phyloP scores from a whole-genome alignment of 2,797 vertebrate species.

The Eospalax fontanierii region DNA sequence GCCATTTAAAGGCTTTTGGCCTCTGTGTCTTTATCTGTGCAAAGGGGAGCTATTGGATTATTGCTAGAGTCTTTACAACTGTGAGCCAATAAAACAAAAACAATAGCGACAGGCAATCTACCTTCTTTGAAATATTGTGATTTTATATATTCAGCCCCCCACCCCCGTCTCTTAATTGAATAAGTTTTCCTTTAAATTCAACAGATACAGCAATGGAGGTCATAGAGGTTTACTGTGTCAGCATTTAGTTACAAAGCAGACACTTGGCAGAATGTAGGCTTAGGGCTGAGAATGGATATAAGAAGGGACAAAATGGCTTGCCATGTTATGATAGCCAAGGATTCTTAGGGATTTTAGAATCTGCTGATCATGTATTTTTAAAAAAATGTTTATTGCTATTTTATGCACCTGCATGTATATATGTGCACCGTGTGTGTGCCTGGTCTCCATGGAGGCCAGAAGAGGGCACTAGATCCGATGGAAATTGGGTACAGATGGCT shows the following conservation, averaged over 20 bases:
- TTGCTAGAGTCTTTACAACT: background rate
- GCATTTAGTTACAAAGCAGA: background rate
- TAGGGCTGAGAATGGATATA: background rate
- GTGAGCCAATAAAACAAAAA: background rate
- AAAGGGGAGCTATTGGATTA: background rate
- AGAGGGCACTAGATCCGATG: too few relatives aligned
- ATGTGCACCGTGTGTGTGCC: too few relatives aligned
- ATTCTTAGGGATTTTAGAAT: background rate
- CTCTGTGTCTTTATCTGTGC: background rate
- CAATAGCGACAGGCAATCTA: background rate
- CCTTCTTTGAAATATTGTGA: background rate
- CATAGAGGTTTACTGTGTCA: background rate
- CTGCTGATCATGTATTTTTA: background rate
- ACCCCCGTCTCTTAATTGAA: slow-evolving; percentile 6
- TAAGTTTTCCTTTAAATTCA: background rate
- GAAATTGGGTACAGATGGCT: too few relatives aligned
- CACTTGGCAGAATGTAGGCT: background rate
- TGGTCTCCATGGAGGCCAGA: too few relatives aligned
- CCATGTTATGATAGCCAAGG: background rate
- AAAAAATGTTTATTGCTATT: too few relatives aligned
- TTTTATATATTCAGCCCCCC: slow-evolving; percentile 8
- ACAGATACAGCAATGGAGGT: background rate
- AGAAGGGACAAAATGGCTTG: background rate
- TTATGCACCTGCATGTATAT: too few relatives aligned
- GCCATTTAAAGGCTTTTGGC: background rate